phyloP scores from a whole-genome alignment of 1,140 invertebrate genomes.

The Meteorus sp. region DNA sequence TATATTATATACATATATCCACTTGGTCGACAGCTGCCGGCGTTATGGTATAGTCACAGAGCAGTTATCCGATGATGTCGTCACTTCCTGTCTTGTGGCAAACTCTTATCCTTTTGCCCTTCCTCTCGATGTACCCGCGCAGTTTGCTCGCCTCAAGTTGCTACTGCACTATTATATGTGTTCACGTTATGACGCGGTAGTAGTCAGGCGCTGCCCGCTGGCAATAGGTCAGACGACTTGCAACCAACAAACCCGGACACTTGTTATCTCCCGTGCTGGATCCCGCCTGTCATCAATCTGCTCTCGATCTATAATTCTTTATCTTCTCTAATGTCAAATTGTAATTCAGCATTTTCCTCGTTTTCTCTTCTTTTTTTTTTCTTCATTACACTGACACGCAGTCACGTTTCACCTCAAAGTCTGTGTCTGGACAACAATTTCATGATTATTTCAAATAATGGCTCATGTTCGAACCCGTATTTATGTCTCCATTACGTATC shows the following conservation, averaged over 20 bases:
- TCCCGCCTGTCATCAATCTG: conserved; percentile 1
- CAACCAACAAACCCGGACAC: background rate
- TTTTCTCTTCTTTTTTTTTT: no score
- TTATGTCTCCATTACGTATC: no score
- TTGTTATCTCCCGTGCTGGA: background rate
- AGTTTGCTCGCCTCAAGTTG: background rate
- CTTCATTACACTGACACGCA: background rate
- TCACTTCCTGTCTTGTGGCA: conserved; percentile 52
- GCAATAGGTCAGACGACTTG: conserved; percentile 24
- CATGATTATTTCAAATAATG: no score
- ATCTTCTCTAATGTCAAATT: background rate
- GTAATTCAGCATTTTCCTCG: background rate
- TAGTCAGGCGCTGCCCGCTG: conserved; percentile 2
- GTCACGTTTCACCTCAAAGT: background rate
- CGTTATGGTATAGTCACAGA: conserved; percentile 30
- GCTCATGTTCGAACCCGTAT: no score
- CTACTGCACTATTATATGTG: conserved; percentile 8
- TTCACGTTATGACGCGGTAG: background rate
- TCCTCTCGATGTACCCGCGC: no score
- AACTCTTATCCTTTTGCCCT: conserved; percentile 27
- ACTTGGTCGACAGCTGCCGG: conserved; percentile 55
- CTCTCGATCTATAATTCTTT: conserved; percentile 7
- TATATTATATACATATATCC: conserved; percentile 30
- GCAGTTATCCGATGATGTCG: conserved; percentile 44
- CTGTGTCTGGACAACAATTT: no score